Evolutionary conservation across 2,113 vertebrate genomes (phyloP), one percentile per base, ranked within the genome.

Genomic region (Syrmaticus mikado): DNA sequence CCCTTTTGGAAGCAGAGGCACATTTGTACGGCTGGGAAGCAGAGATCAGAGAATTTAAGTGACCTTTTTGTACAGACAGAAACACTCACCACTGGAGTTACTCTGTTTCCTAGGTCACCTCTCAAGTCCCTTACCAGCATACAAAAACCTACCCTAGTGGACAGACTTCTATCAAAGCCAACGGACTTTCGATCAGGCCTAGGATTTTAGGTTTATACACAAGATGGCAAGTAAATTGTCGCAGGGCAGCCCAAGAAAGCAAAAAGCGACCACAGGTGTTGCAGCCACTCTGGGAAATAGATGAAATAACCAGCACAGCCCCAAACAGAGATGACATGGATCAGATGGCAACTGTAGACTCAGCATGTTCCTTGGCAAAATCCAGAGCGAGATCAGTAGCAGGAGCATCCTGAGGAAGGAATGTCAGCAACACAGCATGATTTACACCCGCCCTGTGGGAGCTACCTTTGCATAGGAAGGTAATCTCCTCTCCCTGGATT

Each of bases 81-180:
- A 11, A 2, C 0, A 0, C 5, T 71, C 2, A 0, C 8, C 83
- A 25, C 20, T 84, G 20, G 11, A 88, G 10, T 11, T 77, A 32
- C 8, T 25, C 70, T 82, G 30, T 50, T 71, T 52, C 17, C 34
- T 38, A 71, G 27, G 50, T 8, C 25, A 71, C 18, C 14, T 64
- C 60, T 72, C 21, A 11, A 11, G 9, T 65, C 9, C 34, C 21
- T 13, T 73, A 65, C 7, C 66, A 64, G 18, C 24, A 52, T 34
- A 28, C 8, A 55, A 76, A 91, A 57, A 4, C 5, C 45, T 62
- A n/a, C 15, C 2, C 71, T 40, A 82, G 8, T 2, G 0, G 55
- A 40, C 8, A 45, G 17, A 85, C 3, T 27, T 18, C 15, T 8
- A 57, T 2, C 2, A 0, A 89, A 68, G 27, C 40, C 62, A 75